A percentile compares a stretch with the other conserved stretches of the same genome.
Conservation (phyloP, 30 jellyfish, hydroid and myxozoan genomes). For the Hydractinia symbiolongicarpus region DNA sequence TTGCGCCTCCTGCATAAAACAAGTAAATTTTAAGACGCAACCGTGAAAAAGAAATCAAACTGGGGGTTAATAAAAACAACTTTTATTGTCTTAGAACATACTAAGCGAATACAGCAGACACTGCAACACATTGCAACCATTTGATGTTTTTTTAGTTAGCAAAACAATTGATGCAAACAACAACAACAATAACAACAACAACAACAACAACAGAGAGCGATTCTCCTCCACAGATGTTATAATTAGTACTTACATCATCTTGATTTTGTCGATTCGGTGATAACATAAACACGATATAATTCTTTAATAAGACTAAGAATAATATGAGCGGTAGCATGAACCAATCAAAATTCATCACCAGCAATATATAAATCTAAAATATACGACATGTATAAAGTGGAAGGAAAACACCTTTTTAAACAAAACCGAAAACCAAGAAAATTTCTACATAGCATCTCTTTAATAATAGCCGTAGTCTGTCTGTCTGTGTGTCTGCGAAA, state of each 20-base stretch:
- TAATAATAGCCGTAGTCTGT: no score
- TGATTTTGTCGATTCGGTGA: slow-evolving; percentile 47
- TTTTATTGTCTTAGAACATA: no score
- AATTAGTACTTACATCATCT: slow-evolving; percentile 31
- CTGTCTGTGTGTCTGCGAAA: no score
- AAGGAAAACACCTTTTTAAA: not conserved
- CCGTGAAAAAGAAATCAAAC: not conserved
- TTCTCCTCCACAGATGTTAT: not conserved
- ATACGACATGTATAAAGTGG: not conserved
- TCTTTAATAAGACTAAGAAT: slow-evolving; percentile 77
- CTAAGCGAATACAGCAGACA: no score
- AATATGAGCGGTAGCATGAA: slow-evolving; percentile 79
- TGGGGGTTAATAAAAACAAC: not conserved
- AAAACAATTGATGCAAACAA: no score
- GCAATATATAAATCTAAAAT: slow-evolving; percentile 72
- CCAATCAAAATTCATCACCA: slow-evolving; percentile 87
- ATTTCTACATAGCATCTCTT: no score
- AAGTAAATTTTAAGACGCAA: not conserved
- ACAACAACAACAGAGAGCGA: no score
- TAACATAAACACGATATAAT: slow-evolving; percentile 72
- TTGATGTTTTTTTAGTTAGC: no score
- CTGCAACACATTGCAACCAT: no score
- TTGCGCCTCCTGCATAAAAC: not conserved
- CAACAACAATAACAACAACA: no score
- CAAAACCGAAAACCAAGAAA: no score